Evolutionary conservation across 1,140 invertebrate species (phyloP).

Genomic region (Plectrocnemia conspersa): DNA sequence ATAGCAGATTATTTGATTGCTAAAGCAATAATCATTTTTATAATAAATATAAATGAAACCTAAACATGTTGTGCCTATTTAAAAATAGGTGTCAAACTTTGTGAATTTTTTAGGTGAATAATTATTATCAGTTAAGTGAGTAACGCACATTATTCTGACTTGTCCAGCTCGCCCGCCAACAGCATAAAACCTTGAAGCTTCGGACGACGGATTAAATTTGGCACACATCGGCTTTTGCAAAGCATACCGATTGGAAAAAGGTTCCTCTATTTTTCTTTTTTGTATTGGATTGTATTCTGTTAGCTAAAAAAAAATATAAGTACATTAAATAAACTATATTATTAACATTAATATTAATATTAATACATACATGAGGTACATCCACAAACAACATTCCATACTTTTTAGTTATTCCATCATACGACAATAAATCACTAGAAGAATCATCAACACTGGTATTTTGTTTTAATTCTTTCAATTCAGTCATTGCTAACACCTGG

Average conservation of each 20-base stretch:
- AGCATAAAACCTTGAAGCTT: slow-evolving; percentile 9
- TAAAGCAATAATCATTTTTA: slow-evolving; percentile 1
- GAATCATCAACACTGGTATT: no score
- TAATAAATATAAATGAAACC: no score
- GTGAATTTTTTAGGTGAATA: no score
- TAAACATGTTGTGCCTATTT: no score
- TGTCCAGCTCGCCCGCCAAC: slow-evolving; percentile 10
- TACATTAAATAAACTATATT: not conserved
- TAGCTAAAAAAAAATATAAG: slow-evolving; percentile 21
- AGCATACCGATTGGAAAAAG: slow-evolving; percentile 15
- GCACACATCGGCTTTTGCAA: not conserved
- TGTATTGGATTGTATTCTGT: no score
- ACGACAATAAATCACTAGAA: no score
- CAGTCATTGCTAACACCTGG: no score
- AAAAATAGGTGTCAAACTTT: no score
- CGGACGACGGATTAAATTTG: slow-evolving; percentile 8
- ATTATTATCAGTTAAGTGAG: slow-evolving; percentile 2
- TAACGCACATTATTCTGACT: slow-evolving; percentile 13
- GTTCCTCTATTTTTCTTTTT: no score
- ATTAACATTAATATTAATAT: no score
- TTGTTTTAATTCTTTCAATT: no score
- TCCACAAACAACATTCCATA: slow-evolving; percentile 39
- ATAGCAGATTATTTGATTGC: no score
- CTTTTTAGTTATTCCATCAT: slow-evolving; percentile 38
- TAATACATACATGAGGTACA: slow-evolving; percentile 17